A percentile compares a stretch with the other conserved stretches of the same genome.
These are phyloP conservation scores for Drosophila nigrodunni DNA, from an alignment of 1,140 invertebrate species.

Conservation along the genomic window DNA sequence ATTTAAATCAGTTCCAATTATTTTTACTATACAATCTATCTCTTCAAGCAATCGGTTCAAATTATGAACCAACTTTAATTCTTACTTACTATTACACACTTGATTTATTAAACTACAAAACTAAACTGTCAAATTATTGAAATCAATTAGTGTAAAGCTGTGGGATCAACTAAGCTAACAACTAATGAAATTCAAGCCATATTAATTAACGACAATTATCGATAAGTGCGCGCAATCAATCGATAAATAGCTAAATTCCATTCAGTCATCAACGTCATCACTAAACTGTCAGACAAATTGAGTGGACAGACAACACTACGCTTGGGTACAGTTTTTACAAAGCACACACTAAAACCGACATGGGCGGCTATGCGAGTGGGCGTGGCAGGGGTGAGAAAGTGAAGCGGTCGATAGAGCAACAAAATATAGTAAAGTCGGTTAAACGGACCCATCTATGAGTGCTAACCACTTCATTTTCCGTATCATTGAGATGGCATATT, in stretches of 20 bases:
- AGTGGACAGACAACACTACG: not conserved
- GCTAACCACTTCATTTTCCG: slow-evolving; percentile 78
- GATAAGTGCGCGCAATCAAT: slow-evolving; percentile 11
- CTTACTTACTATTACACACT: no score
- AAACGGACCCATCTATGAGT: slow-evolving; percentile 41
- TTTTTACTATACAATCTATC: no score
- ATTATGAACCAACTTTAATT: no score
- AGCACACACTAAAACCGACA: not conserved
- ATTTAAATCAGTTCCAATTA: no score
- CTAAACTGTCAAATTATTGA: no score
- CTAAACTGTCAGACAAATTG: not conserved
- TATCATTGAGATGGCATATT: slow-evolving; percentile 75
- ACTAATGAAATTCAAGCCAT: not conserved
- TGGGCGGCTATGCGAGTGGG: not conserved
- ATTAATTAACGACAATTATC: slow-evolving; percentile 14
- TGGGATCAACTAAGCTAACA: no score
- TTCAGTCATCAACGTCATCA: not conserved
- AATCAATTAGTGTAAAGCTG: not conserved
- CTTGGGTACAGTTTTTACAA: slow-evolving; percentile 24
- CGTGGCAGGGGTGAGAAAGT: not conserved
- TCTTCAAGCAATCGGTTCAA: no score
- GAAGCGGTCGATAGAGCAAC: not conserved
- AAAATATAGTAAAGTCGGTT: slow-evolving; percentile 15
- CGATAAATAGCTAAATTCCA: slow-evolving; percentile 10
- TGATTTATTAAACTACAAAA: no score